Base-by-base conservation (phyloP, 1,140 invertebrate species). In the Sitobion miscanthi region DNA sequence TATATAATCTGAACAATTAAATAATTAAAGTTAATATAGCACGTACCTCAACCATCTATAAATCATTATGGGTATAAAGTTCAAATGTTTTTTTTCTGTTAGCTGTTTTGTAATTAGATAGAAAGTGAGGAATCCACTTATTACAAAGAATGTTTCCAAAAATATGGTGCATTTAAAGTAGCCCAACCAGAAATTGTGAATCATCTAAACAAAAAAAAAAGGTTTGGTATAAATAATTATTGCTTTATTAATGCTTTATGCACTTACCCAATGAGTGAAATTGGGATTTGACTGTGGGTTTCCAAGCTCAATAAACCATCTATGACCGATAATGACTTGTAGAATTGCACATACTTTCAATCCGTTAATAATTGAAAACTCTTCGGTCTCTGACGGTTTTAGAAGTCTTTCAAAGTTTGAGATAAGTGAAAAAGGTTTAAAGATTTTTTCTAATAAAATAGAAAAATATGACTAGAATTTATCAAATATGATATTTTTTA, bases 111-210 rank as follows among this genome's bases (percentile, higher is more conserved):
- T 94, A 21, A 95, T 93, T 20, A 94, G 93, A 90, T 94, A 94
- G 38, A 94, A 94, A 7, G 94, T 94, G 21, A 95, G 94, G 45
- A 94, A 94, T 23, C 95, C 95, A 90, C 94, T 94, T 49, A 95
- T 94, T 9, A 95, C 93, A 94, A 96, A 96, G 94, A 96, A 96
- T 5, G 95, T 95, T 94, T 96, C 96, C 25, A 96, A 95, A 25
- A 95, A 95, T 30, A 96, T 94, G 25, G 94, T 94, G 30, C 95
- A 95, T 94, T 96, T 96, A 14, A 95, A 94, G n/a, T 91, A 91
- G 20, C 85, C 86, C n/a, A 54, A 93, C 82, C 93, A 77, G 2
- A 92, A 42, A 83, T 94, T 94, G 35, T 93, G 86, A 20, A 93
- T 8, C 35, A 77, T 90, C 94, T 94, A 49, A 82, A 62, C 2